Conservation (phyloP, 2,113 vertebrate species). For the Trichomycterus rosablanca region DNA sequence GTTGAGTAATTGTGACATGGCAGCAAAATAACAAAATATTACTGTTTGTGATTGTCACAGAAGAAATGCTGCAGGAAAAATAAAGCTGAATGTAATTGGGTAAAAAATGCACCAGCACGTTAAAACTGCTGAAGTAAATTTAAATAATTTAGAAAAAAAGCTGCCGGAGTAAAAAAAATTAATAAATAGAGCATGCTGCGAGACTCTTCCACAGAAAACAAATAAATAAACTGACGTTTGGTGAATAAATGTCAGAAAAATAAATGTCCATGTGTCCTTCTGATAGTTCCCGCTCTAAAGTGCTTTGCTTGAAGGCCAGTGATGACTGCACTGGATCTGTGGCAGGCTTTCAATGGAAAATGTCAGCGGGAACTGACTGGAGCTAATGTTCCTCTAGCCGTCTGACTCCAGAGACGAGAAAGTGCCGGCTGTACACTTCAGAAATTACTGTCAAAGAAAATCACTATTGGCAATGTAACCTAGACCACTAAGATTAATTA, state of each 20-base stretch:
- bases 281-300: slow-evolving; percentile 19
- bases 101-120: too few species aligned
- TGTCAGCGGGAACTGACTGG: too few species aligned
- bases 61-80: too few species aligned
- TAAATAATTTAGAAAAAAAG: not conserved
- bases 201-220: too few species aligned
- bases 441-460: slow-evolving; percentile 40
- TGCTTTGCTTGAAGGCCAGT: slow-evolving; percentile 1
- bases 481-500: slow-evolving; percentile 3
- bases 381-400: slow-evolving; percentile 21
- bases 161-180: not conserved
- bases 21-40: too few species aligned
- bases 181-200: too few species aligned
- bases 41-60: too few species aligned
- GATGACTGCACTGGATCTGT: slow-evolving; percentile 19
- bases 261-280: not conserved
- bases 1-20: too few species aligned
- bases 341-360: slow-evolving; percentile 40
- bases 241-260: not conserved
- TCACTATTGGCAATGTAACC: slow-evolving; percentile 15
- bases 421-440: too few species aligned
- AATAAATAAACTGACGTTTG: not conserved
- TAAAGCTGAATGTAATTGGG: too few species aligned
- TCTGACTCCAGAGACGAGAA: slow-evolving; percentile 17
- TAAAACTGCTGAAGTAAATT: too few species aligned